Base-by-base conservation (phyloP, 2,113 vertebrate genomes). In the Oncorhynchus keta region DNA sequence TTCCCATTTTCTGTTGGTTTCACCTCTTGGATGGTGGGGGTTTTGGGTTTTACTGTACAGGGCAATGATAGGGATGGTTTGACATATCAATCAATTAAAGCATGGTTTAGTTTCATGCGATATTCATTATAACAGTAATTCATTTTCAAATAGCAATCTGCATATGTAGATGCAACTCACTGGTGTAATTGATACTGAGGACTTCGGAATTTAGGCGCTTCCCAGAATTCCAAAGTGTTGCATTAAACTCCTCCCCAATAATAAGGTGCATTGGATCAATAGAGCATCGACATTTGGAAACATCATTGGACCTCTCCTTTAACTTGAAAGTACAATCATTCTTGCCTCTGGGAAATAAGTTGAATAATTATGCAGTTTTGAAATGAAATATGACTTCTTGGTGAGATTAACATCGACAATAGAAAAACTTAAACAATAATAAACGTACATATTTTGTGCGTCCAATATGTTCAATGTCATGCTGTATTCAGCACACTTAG, bases 1-100 rank as follows among this genome's bases (percentile, higher is more conserved):
- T 87, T 85, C 3, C 84, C 84, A 22, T 83, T 77, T 64, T 73
- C 2, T n/a, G 62, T 64, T 69, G 73, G 68, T 0, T 22, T 4
- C 18, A 93, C 79, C 9, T 75, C 69, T 12, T 32, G 3, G 2
- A 85, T 83, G 20, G 13, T 64, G 26, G 92, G n/a, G n/a, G 68
- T 30, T 79, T 35, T 82, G 4, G 90, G 91, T 48, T 92, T 92
- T 12, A 89, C 92, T 93, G 79, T 7, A 28, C 13, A 48, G 57
- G 68, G 77, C 2, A 75, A 68, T 11, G 8, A 57, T 3, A 68
- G 48, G 7, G 3, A 30, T 62, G 6, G 48, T 67, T 26, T 12
- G 7, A 14, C 2, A 45, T n/a, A 35, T 22, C 28, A 70, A 28
- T 30, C 5, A 71, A 20, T 65, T 28, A 1, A 72, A 59, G 2